Evolutionary conservation across 2,113 vertebrate species (phyloP), one percentile per base, ranked within the genome.

Genomic region (Bagarius yarrelli): DNA sequence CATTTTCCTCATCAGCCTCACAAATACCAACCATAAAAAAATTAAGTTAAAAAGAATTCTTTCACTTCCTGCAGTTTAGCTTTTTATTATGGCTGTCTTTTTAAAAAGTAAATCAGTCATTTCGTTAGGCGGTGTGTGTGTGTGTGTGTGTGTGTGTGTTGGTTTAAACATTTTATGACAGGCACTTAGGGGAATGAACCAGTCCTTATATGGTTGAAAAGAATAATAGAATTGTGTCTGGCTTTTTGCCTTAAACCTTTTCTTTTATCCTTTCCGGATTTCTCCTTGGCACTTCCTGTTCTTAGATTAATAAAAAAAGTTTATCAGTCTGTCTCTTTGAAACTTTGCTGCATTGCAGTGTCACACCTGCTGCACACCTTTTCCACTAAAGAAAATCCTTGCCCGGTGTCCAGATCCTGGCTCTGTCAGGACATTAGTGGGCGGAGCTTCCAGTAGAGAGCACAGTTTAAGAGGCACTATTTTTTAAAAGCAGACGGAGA

Each of bases 181-280:
- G 67, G 66, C 80, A 32, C 55, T 56, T 86, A n/a, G 84, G 86
- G 82, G 85, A 86, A 86, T 71, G 34, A 53, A 83, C n/a, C 86
- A 70, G 73, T 8, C 89, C 88, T 87, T 92, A 91, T 90, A 91
- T 87, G 90, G 91, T 40, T 88, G 85, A 87, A 86, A 90, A 88
- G 82, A 80, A 32, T 76, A 74, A 30, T 81, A 16, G 64, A n/a
- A n/a, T 14, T 50, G 30, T 76, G 34, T 69, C 67, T 61, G 61
- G 84, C 80, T 60, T 67, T n/a, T n/a, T n/a, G n/a, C n/a, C n/a
- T 50, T 47, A 27, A 52, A 50, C 50, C 73, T 79, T 50, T 64
- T 47, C 56, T 61, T n/a, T n/a, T n/a, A n/a, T n/a, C n/a, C 25
- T 56, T 44, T 76, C 47, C 76, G 15, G 60, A 40, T 64, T 30